Percentiles rank a stretch among this genome's conserved stretches.
These are phyloP conservation scores for Sciurus carolinensis DNA, from an alignment of 2,797 vertebrate species.

Conservation along the genomic window DNA sequence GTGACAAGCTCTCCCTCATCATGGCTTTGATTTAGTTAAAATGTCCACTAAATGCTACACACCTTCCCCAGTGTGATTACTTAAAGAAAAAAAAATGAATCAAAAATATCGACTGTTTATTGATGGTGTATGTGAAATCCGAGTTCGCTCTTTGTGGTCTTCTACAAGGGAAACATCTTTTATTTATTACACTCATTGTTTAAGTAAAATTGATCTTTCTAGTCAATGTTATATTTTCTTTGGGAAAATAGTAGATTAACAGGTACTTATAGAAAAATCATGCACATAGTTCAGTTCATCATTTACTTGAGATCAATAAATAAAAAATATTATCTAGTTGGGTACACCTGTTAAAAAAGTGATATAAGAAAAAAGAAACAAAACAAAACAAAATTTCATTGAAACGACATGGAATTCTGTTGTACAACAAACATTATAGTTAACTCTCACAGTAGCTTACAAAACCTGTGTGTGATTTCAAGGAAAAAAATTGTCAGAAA, in stretches of 20 bases:
- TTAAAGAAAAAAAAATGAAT: background rate
- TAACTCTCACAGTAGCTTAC: background rate
- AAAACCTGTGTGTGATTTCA: constrained; percentile 11
- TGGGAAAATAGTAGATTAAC: background rate
- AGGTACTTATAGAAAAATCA: constrained; percentile 26
- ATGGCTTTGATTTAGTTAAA: background rate
- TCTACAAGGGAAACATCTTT: background rate
- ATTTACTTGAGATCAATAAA: background rate
- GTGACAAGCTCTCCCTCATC: background rate
- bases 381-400: background rate
- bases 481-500: constrained; percentile 4
- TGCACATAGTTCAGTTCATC: background rate
- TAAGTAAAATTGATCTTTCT: constrained; percentile 42
- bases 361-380: background rate
- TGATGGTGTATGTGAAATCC: background rate
- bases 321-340: background rate
- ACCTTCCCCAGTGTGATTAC: background rate
- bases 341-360: background rate
- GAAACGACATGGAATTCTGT: background rate
- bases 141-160: background rate
- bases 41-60: background rate
- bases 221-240: constrained; percentile 50
- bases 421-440: background rate
- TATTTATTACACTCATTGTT: constrained; percentile 42
- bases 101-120: background rate